A percentile compares a stretch with the other conserved stretches of the same genome.
phyloP scores from a whole-genome alignment of 2,113 vertebrate species.

The Rattus norvegicus region GRCr8 NC_086027.1:30567001-30567500 shows the following conservation, averaged over 20 bases:
- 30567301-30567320: conserved; percentile 10
- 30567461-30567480: neutral
- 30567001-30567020: neutral
- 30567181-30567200: no score
- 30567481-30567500: neutral
- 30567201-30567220: neutral
- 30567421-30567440: neutral
- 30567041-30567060: neutral
- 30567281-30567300: neutral
- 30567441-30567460: neutral
- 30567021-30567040: neutral
- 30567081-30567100: neutral
- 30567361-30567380: conserved; percentile 3
- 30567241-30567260: neutral
- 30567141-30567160: no score
- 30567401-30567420: neutral
- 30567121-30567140: no score
- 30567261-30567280: neutral
- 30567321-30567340: neutral
- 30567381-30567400: neutral
- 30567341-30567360: neutral
- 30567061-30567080: conserved; percentile 14
- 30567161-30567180: no score
- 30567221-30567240: neutral
- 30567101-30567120: no score